Conservation (phyloP, 2,797 vertebrate genomes). For the Lepus townsendii region DNA sequence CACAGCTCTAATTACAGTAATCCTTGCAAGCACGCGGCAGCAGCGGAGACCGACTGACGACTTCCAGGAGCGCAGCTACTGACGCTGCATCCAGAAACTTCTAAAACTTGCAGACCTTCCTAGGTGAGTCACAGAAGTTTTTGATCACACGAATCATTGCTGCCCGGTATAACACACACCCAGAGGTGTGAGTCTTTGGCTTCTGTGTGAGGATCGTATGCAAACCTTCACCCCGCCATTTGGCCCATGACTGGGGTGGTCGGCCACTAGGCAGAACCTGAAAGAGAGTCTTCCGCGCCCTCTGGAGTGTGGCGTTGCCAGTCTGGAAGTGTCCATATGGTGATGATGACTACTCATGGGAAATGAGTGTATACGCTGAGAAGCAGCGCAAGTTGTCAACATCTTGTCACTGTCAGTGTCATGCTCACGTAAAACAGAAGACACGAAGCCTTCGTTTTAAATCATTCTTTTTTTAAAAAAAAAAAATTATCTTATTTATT, state of each 20-base stretch:
- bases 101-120: background rate
- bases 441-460: background rate
- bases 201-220: background rate
- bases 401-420: background rate
- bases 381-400: background rate
- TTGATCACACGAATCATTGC: background rate
- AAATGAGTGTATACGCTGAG: conserved; percentile 1
- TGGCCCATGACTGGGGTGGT: background rate
- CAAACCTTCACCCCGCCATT: background rate
- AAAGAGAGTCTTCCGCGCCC: background rate
- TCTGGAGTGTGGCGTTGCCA: background rate
- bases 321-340: background rate
- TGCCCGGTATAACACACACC: background rate
- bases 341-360: background rate
- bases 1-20: conserved; percentile 75
- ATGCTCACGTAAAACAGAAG: background rate
- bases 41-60: conserved; percentile 20
- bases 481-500: too few species aligned
- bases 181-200: background rate
- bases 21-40: background rate
- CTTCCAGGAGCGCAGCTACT: background rate
- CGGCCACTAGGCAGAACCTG: background rate
- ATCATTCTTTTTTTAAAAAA: too few species aligned
- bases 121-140: background rate
- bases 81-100: background rate